A percentile compares a stretch with the other conserved stretches of the same genome.
phyloP scores from a whole-genome alignment of 2,797 vertebrate genomes.

The Hyperoplus lanceolatus region DNA sequence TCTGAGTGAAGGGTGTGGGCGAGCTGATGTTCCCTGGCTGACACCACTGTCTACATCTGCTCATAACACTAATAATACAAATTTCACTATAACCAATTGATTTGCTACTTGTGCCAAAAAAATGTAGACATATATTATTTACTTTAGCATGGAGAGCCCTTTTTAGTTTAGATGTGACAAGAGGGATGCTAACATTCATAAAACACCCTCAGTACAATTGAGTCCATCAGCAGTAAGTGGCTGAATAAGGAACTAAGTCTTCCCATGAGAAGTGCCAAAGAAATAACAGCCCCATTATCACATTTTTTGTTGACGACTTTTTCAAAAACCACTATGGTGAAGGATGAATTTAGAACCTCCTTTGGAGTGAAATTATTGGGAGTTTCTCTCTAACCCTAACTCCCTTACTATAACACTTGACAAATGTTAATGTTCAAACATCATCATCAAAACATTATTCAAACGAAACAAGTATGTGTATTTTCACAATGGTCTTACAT shows the following conservation, averaged over 20 bases:
- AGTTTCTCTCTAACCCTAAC: neutral
- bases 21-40: constrained; percentile 20
- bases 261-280: constrained; percentile 55
- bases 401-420: neutral
- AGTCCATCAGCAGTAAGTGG: constrained; percentile 46
- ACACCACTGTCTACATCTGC: constrained; percentile 32
- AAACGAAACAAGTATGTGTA: constrained; percentile 12
- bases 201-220: constrained; percentile 17
- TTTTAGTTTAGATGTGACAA: constrained; percentile 26
- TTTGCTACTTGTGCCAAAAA: neutral
- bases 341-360: constrained; percentile 13
- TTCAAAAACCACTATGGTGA: constrained; percentile 38
- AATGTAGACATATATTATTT: too few species aligned
- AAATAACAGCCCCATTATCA: constrained; percentile 56
- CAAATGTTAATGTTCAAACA: constrained; percentile 7
- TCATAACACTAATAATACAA: constrained; percentile 26
- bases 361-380: constrained; percentile 12
- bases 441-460: constrained; percentile 9
- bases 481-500: constrained; percentile 13
- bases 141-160: neutral
- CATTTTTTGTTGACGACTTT: constrained; percentile 56
- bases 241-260: constrained; percentile 45
- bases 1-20: neutral
- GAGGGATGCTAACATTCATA: constrained; percentile 26
- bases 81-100: constrained; percentile 7